phyloP scores from a whole-genome alignment of 2,888 invertebrate species.

The Nephrocerus scutellatus region DNA sequence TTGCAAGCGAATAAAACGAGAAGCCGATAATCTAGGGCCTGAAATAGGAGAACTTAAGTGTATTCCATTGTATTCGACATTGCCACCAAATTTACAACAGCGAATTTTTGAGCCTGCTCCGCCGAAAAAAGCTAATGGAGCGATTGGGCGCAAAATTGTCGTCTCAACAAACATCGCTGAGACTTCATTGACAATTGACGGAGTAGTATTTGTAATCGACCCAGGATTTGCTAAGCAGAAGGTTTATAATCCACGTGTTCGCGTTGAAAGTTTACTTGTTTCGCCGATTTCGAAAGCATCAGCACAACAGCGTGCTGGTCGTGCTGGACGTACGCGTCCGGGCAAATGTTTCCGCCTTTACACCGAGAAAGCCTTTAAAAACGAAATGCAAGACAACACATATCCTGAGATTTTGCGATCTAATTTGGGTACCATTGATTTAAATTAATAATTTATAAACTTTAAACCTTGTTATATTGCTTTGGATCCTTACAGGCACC shows the following conservation, averaged over 20 bases:
- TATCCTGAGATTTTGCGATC: slow-evolving; percentile 88
- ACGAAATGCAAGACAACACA: slow-evolving; percentile 99
- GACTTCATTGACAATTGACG: slow-evolving; percentile 97
- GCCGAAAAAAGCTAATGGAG: slow-evolving; percentile 80
- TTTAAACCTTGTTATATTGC: too few relatives aligned
- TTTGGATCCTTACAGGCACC: slow-evolving; percentile 58
- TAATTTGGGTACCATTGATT: slow-evolving; percentile 37
- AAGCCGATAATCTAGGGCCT: slow-evolving; percentile 91
- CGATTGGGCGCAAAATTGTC: slow-evolving; percentile 85
- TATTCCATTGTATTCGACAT: slow-evolving; percentile 95
- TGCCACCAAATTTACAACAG: slow-evolving; percentile 95
- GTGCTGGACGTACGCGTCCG: slow-evolving; percentile 95
- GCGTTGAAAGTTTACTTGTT: slow-evolving; percentile 95
- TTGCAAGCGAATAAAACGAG: slow-evolving; percentile 92
- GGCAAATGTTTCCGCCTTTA: slow-evolving; percentile 96
- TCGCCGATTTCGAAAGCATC: slow-evolving; percentile 99
- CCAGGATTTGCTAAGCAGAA: slow-evolving; percentile 99
- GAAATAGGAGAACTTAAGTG: slow-evolving; percentile 97
- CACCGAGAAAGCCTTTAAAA: slow-evolving; percentile 91
- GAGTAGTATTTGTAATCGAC: slow-evolving; percentile 98
- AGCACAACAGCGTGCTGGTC: slow-evolving; percentile 95
- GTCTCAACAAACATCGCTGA: slow-evolving; percentile 99
- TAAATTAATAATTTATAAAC: slow-evolving; percentile 53
- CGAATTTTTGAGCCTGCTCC: slow-evolving; percentile 97
- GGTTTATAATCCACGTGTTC: slow-evolving; percentile 60